A percentile compares a stretch with the other conserved stretches of the same genome.
Evolutionary conservation across 2,888 invertebrate genomes (phyloP).

Genomic region (Sinhomidia bicolor): DNA sequence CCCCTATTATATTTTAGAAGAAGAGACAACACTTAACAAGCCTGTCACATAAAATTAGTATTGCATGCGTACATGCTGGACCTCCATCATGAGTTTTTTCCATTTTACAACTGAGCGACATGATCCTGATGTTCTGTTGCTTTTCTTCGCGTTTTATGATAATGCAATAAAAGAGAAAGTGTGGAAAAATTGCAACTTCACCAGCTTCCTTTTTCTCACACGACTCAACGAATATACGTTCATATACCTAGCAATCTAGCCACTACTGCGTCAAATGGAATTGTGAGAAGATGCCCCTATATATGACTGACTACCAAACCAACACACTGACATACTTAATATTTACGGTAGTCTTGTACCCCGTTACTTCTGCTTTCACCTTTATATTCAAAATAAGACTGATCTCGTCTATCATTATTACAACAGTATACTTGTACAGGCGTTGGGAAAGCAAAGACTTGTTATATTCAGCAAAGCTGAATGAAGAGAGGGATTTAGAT

Average conservation of each 20-base stretch:
- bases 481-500: background rate
- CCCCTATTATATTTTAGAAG: background rate
- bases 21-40: slow-evolving; percentile 28
- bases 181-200: background rate
- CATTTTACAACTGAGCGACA: slow-evolving; percentile 7
- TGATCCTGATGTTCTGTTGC: background rate
- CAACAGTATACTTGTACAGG: background rate
- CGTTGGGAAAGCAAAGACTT: background rate
- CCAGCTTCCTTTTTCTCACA: slow-evolving; percentile 4
- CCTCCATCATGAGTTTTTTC: background rate
- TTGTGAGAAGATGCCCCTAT: background rate
- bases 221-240: too few relatives aligned
- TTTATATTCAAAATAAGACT: slow-evolving; percentile 21
- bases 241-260: background rate
- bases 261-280: too few relatives aligned
- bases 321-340: background rate
- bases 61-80: background rate
- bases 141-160: background rate
- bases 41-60: slow-evolving; percentile 38
- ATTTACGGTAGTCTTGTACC: background rate
- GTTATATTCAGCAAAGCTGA: background rate
- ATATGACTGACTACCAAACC: background rate
- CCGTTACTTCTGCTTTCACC: background rate
- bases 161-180: background rate
- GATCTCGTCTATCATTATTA: background rate